These are phyloP conservation scores for Athene noctua DNA, from an alignment of 2,113 vertebrate genomes.

Conservation along the genomic window DNA sequence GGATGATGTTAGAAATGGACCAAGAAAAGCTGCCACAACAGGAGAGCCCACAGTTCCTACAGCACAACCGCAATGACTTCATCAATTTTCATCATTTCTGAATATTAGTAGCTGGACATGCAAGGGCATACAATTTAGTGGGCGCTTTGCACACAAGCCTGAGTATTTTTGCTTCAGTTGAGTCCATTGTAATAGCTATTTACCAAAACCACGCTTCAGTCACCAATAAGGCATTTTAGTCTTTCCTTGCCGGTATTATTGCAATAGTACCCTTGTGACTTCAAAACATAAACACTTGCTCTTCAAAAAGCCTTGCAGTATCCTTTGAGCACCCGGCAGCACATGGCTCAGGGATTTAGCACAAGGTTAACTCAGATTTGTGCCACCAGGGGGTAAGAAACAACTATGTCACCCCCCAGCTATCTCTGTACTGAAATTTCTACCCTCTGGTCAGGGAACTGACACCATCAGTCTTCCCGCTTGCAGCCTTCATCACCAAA, in stretches of 20 bases:
- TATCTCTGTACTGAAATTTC: neutral
- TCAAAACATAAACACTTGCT: neutral
- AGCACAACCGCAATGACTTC: neutral
- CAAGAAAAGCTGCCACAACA: neutral
- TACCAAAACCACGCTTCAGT: neutral
- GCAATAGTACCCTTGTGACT: neutral
- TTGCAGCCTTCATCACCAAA: neutral
- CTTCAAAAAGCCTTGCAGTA: neutral
- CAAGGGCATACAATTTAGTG: neutral
- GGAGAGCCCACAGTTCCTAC: neutral
- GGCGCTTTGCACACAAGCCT: neutral
- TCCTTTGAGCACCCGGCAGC: neutral
- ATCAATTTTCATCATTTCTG: neutral
- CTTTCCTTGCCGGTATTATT: neutral
- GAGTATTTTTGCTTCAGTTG: neutral
- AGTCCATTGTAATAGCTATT: neutral
- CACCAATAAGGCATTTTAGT: neutral
- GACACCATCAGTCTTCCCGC: neutral
- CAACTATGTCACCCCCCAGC: neutral
- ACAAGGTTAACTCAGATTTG: neutral
- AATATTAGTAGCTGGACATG: neutral
- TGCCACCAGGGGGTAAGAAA: neutral
- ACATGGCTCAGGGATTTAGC: neutral
- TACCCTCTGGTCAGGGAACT: neutral
- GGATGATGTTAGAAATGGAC: neutral